Conservation (phyloP, 2,797 vertebrate species). For the Gephyroberyx darwinii region DNA sequence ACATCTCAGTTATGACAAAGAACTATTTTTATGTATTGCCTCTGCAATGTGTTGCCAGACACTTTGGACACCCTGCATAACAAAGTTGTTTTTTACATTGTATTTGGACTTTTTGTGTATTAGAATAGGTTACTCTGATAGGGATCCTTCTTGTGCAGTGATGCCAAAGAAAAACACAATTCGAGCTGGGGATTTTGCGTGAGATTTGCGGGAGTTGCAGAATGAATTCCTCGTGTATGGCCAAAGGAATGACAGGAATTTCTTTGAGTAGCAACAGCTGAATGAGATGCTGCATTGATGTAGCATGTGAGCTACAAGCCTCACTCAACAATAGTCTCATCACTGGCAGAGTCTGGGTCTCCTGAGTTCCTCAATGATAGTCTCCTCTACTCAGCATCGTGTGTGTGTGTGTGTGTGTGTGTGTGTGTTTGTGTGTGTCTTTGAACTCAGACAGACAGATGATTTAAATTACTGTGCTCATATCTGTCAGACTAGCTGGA, state of each 20-base stretch:
- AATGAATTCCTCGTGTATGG: neutral
- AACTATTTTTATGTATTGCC: too few species aligned
- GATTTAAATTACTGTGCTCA: neutral
- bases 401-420: too few species aligned
- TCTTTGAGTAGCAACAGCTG: conserved; percentile 65
- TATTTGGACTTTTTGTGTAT: too few species aligned
- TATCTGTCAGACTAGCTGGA: conserved; percentile 14
- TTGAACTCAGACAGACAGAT: conserved; percentile 1
- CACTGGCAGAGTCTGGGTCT: neutral
- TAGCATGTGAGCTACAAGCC: conserved; percentile 11
- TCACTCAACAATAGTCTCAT: conserved; percentile 37
- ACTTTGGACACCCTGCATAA: neutral
- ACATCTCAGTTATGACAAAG: conserved; percentile 7
- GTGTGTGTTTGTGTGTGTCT: too few species aligned
- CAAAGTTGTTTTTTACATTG: too few species aligned
- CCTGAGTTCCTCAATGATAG: conserved; percentile 3
- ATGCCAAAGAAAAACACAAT: neutral
- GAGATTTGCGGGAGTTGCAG: neutral
- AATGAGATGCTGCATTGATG: conserved; percentile 39
- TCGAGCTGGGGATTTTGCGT: neutral
- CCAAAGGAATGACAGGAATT: conserved; percentile 63
- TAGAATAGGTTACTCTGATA: too few species aligned
- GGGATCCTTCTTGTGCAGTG: neutral
- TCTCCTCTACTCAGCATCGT: neutral
- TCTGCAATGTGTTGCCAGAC: too few species aligned